Percentiles rank a stretch among this genome's conserved stretches.
phyloP scores from a whole-genome alignment of 2,113 vertebrate species.

The Oryzias javanicus region DNA sequence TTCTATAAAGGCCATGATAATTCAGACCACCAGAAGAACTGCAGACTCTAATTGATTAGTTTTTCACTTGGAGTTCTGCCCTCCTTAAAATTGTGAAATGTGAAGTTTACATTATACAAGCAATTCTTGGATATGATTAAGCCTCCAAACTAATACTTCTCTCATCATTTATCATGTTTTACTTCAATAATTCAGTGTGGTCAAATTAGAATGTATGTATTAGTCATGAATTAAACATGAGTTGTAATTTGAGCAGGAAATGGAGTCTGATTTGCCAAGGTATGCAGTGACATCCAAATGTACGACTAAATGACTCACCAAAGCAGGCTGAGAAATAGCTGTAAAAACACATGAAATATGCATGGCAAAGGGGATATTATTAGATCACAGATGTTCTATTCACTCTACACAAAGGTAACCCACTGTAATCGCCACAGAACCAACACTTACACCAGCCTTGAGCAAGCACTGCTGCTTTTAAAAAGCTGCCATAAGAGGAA shows the following conservation, averaged over 20 bases:
- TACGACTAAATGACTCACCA: conserved; percentile 68
- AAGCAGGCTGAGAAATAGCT: conserved; percentile 70
- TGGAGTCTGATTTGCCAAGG: conserved; percentile 68
- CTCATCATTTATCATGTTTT: conserved; percentile 54
- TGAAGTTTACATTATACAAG: conserved; percentile 48
- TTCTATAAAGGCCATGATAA: no score
- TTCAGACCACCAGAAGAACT: no score
- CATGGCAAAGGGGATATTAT: conserved; percentile 65
- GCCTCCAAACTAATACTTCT: conserved; percentile 48
- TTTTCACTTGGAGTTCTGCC: background rate
- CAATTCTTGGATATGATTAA: conserved; percentile 35
- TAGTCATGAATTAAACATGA: conserved; percentile 73
- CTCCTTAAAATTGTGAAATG: conserved; percentile 25
- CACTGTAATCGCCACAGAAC: conserved; percentile 49
- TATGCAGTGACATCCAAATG: conserved; percentile 68
- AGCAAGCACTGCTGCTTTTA: conserved; percentile 27
- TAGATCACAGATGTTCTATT: conserved; percentile 71
- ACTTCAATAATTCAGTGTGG: conserved; percentile 64
- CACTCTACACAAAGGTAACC: conserved; percentile 65
- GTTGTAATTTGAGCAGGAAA: conserved; percentile 74
- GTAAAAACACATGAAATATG: conserved; percentile 78
- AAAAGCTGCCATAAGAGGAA: conserved; percentile 11
- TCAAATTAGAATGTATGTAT: conserved; percentile 74
- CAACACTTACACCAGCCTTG: conserved; percentile 21
- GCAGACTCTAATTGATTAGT: no score